Evolutionary conservation across 2,888 invertebrate species (phyloP).

Genomic region (Caenorhabditis becei): DNA sequence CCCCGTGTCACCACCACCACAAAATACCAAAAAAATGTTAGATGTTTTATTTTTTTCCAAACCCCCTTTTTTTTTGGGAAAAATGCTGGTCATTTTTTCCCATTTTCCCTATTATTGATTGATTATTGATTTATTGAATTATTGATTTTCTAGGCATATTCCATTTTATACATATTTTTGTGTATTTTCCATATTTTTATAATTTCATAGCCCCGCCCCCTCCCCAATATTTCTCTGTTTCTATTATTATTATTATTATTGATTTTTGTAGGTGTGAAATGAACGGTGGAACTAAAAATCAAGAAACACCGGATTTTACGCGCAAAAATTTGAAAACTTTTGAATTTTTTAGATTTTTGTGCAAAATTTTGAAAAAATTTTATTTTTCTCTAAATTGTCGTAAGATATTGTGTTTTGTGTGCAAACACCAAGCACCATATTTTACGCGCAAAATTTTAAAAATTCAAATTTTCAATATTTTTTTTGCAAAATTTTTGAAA

Average conservation of each 20-base stretch:
- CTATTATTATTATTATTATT: background rate
- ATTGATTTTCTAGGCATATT: background rate
- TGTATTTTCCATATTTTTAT: background rate
- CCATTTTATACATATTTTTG: background rate
- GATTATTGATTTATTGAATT: constrained; percentile 18
- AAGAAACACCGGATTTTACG: background rate
- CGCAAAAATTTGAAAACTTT: no score
- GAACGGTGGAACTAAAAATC: constrained; percentile 38
- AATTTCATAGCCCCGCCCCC: background rate
- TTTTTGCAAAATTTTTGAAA: background rate
- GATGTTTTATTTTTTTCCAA: background rate
- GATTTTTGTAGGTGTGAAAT: constrained; percentile 30
- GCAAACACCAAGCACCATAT: no score
- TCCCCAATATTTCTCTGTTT: background rate
- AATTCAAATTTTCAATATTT: no score
- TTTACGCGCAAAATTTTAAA: background rate
- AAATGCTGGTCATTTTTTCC: constrained; percentile 27
- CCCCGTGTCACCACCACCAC: no score
- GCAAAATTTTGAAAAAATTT: background rate
- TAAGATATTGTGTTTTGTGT: no score
- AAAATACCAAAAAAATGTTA: no score
- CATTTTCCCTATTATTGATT: constrained; percentile 8
- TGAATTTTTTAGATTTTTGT: background rate
- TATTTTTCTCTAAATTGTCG: background rate
- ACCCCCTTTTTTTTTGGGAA: no score